These are phyloP conservation scores for Listronotus bonariensis DNA, from an alignment of 1,140 invertebrate genomes.

Conservation along the genomic window DNA sequence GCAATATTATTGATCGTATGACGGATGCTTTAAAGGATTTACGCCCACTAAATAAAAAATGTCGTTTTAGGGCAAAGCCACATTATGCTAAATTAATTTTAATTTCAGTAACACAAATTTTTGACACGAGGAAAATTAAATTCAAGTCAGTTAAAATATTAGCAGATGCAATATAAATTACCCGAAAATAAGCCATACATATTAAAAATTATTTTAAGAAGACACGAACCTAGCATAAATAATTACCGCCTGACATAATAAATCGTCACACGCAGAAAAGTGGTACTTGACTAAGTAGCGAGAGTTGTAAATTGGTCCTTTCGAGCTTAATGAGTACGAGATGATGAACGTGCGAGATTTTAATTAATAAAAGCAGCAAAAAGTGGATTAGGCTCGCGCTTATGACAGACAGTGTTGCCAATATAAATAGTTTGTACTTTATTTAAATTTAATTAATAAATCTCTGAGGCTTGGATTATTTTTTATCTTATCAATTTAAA, in stretches of 20 bases:
- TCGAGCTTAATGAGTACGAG: slow-evolving; percentile 44
- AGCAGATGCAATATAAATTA: slow-evolving; percentile 22
- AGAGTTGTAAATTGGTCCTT: slow-evolving; percentile 49
- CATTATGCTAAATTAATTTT: no score
- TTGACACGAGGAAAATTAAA: not conserved
- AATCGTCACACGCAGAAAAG: slow-evolving; percentile 42
- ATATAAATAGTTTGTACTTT: no score
- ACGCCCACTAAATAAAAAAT: no score
- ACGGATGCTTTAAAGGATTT: no score
- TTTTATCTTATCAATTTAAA: no score
- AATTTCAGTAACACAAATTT: not conserved
- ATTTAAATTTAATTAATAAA: no score
- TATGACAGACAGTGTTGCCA: slow-evolving; percentile 40
- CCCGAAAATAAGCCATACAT: slow-evolving; percentile 21
- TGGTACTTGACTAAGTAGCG: slow-evolving; percentile 42
- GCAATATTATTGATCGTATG: no score
- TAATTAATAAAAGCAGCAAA: slow-evolving; percentile 48
- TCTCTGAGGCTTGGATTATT: not conserved
- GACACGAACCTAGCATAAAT: slow-evolving; percentile 15
- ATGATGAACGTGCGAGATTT: slow-evolving; percentile 45
- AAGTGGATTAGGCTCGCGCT: slow-evolving; percentile 44
- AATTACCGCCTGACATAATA: slow-evolving; percentile 34
- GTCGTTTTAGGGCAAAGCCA: no score
- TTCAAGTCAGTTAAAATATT: slow-evolving; percentile 8
- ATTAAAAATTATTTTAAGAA: slow-evolving; percentile 27